phyloP scores from a whole-genome alignment of 1,140 invertebrate genomes.

The Hylyphantes graminicola region DNA sequence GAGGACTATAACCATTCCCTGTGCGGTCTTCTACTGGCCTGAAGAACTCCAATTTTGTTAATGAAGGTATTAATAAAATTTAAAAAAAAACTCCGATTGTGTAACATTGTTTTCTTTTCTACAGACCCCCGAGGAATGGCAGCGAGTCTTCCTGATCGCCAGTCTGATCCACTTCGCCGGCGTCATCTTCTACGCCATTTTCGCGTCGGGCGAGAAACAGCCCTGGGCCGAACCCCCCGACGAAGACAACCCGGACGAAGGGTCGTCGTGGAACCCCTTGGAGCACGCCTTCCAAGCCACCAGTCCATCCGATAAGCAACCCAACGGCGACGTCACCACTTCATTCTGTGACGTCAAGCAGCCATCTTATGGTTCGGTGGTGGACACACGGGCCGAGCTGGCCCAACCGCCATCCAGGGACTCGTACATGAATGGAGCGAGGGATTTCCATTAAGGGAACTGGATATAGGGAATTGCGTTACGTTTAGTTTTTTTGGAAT shows the following conservation, averaged over 20 bases:
- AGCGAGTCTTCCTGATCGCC: conserved; percentile 93
- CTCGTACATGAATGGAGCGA: conserved; percentile 48
- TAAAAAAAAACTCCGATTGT: too few species aligned
- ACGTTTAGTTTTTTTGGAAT: not conserved
- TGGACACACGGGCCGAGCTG: conserved; percentile 29
- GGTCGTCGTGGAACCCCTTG: conserved; percentile 63
- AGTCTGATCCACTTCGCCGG: conserved; percentile 94
- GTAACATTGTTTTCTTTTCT: conserved; percentile 53
- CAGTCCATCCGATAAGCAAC: not conserved
- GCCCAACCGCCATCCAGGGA: conserved; percentile 44
- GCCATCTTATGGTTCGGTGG: conserved; percentile 30
- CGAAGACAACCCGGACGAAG: conserved; percentile 61
- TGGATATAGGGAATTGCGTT: not conserved
- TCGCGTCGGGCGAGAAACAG: conserved; percentile 97
- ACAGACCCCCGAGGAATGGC: conserved; percentile 84
- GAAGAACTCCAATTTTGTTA: too few species aligned
- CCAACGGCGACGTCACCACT: conserved; percentile 27
- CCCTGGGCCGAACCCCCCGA: conserved; percentile 87
- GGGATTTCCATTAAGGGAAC: conserved; percentile 47
- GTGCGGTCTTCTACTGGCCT: too few species aligned
- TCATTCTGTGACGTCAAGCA: conserved; percentile 41
- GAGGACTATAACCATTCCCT: too few species aligned
- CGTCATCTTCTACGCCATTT: conserved; percentile 95
- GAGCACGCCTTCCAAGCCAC: conserved; percentile 53
- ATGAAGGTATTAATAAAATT: too few species aligned